Evolutionary conservation across 64 coral and sea anemone genomes (phyloP), one percentile per base, ranked within the genome.

Genomic region (Platygyra sinensis): DNA sequence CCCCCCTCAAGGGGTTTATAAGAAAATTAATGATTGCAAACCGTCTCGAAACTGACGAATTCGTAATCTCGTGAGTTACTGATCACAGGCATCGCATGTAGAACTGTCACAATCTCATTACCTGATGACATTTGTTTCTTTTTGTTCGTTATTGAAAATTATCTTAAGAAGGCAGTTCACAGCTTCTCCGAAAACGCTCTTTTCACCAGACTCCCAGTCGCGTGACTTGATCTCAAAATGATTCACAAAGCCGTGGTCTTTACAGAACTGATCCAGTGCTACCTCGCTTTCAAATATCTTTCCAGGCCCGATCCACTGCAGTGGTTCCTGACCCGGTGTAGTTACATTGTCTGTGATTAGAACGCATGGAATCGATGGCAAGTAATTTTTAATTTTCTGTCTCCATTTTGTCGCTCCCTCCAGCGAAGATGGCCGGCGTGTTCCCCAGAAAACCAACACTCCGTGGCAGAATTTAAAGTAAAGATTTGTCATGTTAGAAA

Each of bases 121-220:
- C 54, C 54, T 57, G 54, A 57, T 57, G 0, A n/a, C 22, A 5
- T 2, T 15, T 12, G 54, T 9, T 57, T 25, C 19, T 25, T 65
- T n/a, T 72, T 2, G 69, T 72, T 32, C 71, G 54, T 57, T 13
- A 30, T 29, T 1, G 25, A 79, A 79, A 79, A 86, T 92, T 60
- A 77, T 27, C 13, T 78, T 38, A 57, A 92, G 1, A 50, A 86
- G 63, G 22, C 32, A 30, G 36, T 78, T 33, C 18, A 92, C 73
- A 86, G 90, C 90, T 86, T 59, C 73, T 29, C 90, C 90, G 52
- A 92, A 92, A n/a, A 86, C 73, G 75, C 90, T 92, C 2, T 92
- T 92, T 86, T 92, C 90, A 3, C 90, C 90, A 17, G 90, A 65
- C 20, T 78, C 74, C 90, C 90, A 86, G 57, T 86, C 90, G 59